Base-by-base conservation (phyloP, 2,113 vertebrate species). In the Ailurus styani region DNA sequence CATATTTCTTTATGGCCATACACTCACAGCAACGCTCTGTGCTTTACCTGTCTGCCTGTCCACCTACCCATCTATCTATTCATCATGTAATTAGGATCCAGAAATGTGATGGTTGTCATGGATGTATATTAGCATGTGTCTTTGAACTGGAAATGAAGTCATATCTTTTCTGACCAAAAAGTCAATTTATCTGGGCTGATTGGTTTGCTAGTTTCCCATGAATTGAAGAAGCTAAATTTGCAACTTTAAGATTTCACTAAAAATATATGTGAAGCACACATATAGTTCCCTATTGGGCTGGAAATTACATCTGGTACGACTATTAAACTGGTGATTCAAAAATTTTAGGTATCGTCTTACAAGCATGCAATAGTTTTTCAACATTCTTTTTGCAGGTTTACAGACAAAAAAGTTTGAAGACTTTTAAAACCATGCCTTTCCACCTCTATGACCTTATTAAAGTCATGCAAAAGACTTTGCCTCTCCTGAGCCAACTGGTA, bases 81-180 rank as follows among this genome's bases (percentile, higher is more conserved):
- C 55, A 37, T 60, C 50, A 84, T 45, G 37, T 29, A 93, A 20
- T 50, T 57, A 87, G 34, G 37, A 87, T 31, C 54, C 37, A 66
- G 85, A 96, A 81, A 12, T 23, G 55, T 8, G n/a, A 50, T 17
- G 20, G 34, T 45, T 78, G 27, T 17, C 34, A 42, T 14, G 47
- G 12, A 29, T 57, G 1, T 14, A 10, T 8, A 45, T 29, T 85
- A 68, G 70, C 57, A 57, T 14, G 34, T 23, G 8, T 42, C 83
- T 92, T 81, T 95, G 40, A 87, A 68, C 3, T 92, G 66, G 88
- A 94, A 91, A 81, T 70, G 54, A 93, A 95, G 54, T 90, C 31
- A 37, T 55, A 87, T 8, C 21, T 96, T 83, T 89, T 90, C 60
- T 40, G 64, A 87, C 1, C 37, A 37, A 87, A 94, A 93, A 29